These are phyloP conservation scores for Neoniphon sammara DNA, from an alignment of 2,797 vertebrate species.

Conservation along the genomic window DNA sequence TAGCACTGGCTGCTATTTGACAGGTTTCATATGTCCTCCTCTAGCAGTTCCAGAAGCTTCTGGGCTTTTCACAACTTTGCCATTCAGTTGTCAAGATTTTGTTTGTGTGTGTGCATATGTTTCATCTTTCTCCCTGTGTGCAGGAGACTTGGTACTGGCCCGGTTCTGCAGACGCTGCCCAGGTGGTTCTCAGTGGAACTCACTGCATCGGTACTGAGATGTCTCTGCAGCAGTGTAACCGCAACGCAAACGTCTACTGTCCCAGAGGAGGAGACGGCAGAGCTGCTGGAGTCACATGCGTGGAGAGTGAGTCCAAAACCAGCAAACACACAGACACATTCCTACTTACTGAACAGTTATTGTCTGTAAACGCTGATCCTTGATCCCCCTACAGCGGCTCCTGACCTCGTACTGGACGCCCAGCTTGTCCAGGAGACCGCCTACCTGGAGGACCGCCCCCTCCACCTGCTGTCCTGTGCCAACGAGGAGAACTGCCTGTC, in stretches of 20 bases:
- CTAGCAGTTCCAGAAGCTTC: not conserved
- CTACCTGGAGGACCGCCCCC: conserved; percentile 94
- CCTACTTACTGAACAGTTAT: not conserved
- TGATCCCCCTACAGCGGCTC: conserved; percentile 83
- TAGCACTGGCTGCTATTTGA: conserved; percentile 28
- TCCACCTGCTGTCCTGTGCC: conserved; percentile 92
- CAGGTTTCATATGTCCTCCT: conserved; percentile 10
- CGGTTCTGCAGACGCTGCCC: conserved; percentile 81
- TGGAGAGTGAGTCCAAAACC: conserved; percentile 85
- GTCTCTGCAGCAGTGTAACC: conserved; percentile 91
- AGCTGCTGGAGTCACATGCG: conserved; percentile 91
- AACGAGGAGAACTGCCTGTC: conserved; percentile 96
- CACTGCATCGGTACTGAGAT: conserved; percentile 89
- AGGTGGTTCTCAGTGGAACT: conserved; percentile 89
- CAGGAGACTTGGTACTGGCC: conserved; percentile 97
- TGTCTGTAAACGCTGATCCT: conserved; percentile 7
- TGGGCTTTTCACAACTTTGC: not conserved
- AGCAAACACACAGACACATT: not conserved
- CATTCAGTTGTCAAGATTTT: conserved; percentile 8
- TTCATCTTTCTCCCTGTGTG: conserved; percentile 13
- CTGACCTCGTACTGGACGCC: conserved; percentile 93
- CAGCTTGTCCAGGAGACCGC: conserved; percentile 93
- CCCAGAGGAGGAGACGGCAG: conserved; percentile 86
- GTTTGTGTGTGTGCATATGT: conserved; percentile 15
- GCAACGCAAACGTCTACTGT: conserved; percentile 89